Conservation (phyloP, 2,888 invertebrate genomes). For the Volucella inflata region DNA sequence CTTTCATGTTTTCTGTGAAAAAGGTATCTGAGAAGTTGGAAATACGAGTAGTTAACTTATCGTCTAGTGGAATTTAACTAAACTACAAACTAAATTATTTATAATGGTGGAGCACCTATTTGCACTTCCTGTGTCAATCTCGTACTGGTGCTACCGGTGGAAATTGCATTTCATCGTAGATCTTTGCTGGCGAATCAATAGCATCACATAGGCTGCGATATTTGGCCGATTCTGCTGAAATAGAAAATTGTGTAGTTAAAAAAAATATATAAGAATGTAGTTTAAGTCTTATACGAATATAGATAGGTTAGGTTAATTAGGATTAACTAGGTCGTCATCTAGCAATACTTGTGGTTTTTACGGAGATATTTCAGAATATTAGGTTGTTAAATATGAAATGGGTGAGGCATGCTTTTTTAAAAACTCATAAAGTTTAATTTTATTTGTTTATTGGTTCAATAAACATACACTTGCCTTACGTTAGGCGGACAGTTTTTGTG, state of each 20-base stretch:
- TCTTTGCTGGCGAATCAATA: constrained; percentile 82
- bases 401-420: too few relatives aligned
- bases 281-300: too few relatives aligned
- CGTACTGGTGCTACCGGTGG: constrained; percentile 83
- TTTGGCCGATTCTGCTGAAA: constrained; percentile 82
- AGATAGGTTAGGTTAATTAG: too few relatives aligned
- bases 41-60: constrained; percentile 31
- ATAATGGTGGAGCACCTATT: constrained; percentile 47
- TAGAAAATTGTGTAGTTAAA: constrained; percentile 46
- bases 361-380: too few relatives aligned
- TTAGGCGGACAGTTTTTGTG: too few relatives aligned
- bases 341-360: too few relatives aligned
- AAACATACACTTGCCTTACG: too few relatives aligned
- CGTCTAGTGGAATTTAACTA: constrained; percentile 63
- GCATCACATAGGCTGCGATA: constrained; percentile 83
- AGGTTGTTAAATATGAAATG: too few relatives aligned
- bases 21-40: constrained; percentile 53
- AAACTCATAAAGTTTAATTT: too few relatives aligned
- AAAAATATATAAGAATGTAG: neutral
- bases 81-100: constrained; percentile 50
- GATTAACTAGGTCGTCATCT: too few relatives aligned
- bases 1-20: neutral
- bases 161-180: constrained; percentile 83
- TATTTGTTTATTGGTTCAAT: too few relatives aligned
- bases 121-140: constrained; percentile 80